Conservation (phyloP, 2,113 vertebrate genomes). For the Anolis sagrei region DNA sequence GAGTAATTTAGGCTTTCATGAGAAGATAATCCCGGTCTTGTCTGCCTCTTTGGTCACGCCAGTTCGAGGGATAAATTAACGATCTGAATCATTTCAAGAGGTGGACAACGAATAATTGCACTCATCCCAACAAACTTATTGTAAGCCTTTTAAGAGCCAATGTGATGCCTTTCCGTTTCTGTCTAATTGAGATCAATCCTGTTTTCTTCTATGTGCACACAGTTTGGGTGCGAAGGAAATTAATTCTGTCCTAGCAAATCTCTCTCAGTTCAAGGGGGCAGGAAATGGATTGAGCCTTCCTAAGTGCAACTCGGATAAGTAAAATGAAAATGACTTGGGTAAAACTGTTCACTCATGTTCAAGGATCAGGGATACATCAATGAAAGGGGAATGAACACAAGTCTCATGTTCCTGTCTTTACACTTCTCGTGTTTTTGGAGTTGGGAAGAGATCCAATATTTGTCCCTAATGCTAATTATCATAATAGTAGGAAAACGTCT, state of each 20-base stretch:
- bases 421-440: neutral
- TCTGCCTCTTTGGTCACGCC: neutral
- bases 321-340: neutral
- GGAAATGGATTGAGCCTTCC: neutral
- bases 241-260: neutral
- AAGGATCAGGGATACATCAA: neutral
- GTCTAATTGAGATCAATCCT: constrained; percentile 22
- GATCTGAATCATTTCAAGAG: constrained; percentile 10
- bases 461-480: neutral
- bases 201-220: neutral
- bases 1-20: constrained; percentile 38
- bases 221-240: constrained; percentile 1
- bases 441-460: neutral
- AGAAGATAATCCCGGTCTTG: constrained; percentile 4
- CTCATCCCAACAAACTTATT: neutral
- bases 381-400: neutral
- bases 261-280: constrained; percentile 1
- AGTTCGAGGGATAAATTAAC: neutral
- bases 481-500: too few species aligned
- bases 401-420: neutral
- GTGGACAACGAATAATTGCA: neutral
- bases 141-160: constrained; percentile 26
- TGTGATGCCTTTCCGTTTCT: constrained; percentile 1
- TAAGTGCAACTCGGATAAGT: neutral
- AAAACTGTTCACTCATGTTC: neutral